A percentile compares a stretch with the other conserved stretches of the same genome.
phyloP scores from a whole-genome alignment of 2,888 invertebrate genomes.

The Isoperla grammatica region DNA sequence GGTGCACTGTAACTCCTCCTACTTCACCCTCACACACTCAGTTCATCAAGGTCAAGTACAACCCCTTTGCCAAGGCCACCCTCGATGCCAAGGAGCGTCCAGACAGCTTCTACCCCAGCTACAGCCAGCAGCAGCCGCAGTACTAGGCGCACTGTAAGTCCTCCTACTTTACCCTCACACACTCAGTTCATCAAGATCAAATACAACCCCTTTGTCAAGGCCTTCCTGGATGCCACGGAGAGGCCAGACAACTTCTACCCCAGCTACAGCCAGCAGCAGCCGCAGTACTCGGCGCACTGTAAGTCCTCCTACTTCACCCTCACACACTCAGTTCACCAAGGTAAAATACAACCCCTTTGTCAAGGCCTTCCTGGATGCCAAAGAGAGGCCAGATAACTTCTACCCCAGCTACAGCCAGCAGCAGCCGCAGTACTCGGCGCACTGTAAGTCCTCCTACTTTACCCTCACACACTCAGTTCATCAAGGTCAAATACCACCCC shows the following conservation, averaged over 20 bases:
- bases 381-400: conserved; percentile 60
- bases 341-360: conserved; percentile 98
- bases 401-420: conserved; percentile 30
- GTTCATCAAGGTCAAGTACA: conserved; percentile 97
- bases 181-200: no score
- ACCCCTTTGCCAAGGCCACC: conserved; percentile 98
- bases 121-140: conserved; percentile 29
- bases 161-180: no score
- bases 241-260: conserved; percentile 45
- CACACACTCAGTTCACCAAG: no score
- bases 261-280: conserved; percentile 64
- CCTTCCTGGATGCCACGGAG: no score
- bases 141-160: no score
- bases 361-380: conserved; percentile 94
- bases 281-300: no score
- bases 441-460: no score
- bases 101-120: conserved; percentile 36
- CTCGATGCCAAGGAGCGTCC: conserved; percentile 87
- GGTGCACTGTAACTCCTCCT: no score
- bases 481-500: conserved; percentile 95
- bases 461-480: no score
- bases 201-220: conserved; percentile 97
- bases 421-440: conserved; percentile 18
- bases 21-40: no score
- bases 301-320: no score